Percentiles rank a stretch among this genome's conserved stretches.
Evolutionary conservation across 2,797 vertebrate genomes (phyloP).

Genomic region (Scolopax rusticola): DNA sequence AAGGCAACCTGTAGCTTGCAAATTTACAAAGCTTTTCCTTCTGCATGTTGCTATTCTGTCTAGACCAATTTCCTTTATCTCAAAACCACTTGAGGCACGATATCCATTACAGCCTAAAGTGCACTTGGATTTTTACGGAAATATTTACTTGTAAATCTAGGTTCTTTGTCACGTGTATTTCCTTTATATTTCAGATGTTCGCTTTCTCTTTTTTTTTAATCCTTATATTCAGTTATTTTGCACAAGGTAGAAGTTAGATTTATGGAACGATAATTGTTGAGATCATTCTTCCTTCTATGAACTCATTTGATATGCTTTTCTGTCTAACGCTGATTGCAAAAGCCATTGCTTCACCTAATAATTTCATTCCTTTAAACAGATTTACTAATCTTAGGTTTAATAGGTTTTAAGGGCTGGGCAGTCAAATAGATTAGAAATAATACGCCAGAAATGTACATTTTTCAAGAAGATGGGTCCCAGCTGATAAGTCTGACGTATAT

Average conservation of each 20-base stretch:
- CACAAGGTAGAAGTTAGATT: background rate
- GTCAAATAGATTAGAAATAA: constrained; percentile 29
- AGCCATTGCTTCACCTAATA: constrained; percentile 7
- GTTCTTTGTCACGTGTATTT: background rate
- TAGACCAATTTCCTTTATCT: background rate
- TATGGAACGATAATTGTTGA: constrained; percentile 9
- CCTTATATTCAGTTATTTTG: background rate
- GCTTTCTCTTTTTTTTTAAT: background rate
- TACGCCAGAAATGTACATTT: constrained; percentile 11
- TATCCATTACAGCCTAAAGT: background rate
- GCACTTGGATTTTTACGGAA: background rate
- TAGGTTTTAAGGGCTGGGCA: background rate
- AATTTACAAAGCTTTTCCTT: background rate
- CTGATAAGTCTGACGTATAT: background rate
- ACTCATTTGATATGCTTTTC: constrained; percentile 8
- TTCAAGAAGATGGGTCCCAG: background rate
- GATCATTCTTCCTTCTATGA: constrained; percentile 23
- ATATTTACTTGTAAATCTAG: constrained; percentile 5
- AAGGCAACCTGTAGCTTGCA: background rate
- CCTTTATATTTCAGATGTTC: background rate
- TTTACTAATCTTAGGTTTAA: background rate
- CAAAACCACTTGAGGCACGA: background rate
- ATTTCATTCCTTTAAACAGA: constrained; percentile 27
- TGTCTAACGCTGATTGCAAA: constrained; percentile 21
- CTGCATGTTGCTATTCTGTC: background rate